A percentile compares a stretch with the other conserved stretches of the same genome.
Conservation (phyloP, 2,797 vertebrate species). For the Hoplostethus atlanticus region DNA sequence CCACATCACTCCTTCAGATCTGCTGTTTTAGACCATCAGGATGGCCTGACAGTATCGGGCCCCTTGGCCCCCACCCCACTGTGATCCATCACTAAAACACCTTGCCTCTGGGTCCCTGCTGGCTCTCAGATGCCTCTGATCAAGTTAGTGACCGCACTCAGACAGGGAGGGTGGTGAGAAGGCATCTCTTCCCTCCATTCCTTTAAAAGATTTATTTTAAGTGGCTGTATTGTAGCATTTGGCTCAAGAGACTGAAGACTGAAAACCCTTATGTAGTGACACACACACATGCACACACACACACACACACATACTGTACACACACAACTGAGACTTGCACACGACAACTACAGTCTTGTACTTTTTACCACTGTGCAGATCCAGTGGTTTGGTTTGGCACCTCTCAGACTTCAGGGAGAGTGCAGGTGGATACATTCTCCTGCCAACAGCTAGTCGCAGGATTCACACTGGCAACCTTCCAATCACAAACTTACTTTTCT, state of each 20-base stretch:
- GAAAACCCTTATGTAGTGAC: neutral
- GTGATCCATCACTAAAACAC: constrained; percentile 62
- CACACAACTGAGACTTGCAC: neutral
- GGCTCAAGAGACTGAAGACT: neutral
- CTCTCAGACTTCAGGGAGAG: too few relatives aligned
- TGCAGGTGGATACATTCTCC: neutral
- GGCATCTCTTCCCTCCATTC: constrained; percentile 39
- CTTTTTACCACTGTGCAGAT: neutral
- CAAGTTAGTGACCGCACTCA: constrained; percentile 35
- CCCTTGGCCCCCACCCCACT: constrained; percentile 21
- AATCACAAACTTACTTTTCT: neutral
- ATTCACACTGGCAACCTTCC: neutral
- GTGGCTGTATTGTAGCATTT: constrained; percentile 12
- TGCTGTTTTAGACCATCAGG: constrained; percentile 60
- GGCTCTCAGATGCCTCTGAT: constrained; percentile 55
- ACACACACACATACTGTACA: neutral
- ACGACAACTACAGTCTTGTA: neutral
- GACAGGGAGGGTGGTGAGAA: constrained; percentile 21
- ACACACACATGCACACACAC: neutral
- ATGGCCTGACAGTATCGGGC: constrained; percentile 31
- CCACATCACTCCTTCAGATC: constrained; percentile 55
- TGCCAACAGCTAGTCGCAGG: neutral
- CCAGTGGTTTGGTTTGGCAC: neutral
- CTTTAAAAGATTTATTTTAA: constrained; percentile 43
- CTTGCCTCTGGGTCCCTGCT: constrained; percentile 42